Evolutionary conservation across 1,140 invertebrate genomes (phyloP).

Genomic region (Phymastichus coffea): DNA sequence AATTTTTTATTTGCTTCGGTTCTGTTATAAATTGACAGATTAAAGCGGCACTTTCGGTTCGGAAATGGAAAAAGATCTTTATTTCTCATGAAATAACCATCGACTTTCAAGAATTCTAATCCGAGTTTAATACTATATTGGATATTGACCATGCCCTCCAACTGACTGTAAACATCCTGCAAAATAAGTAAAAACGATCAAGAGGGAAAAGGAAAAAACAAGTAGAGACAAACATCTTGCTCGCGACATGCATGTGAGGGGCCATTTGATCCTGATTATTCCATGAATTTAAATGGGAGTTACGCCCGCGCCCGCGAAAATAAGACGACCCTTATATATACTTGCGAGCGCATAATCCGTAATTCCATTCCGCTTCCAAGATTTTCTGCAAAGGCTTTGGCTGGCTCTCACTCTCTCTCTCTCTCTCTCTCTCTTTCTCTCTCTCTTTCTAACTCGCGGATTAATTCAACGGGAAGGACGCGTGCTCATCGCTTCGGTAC

Average conservation of each 20-base stretch:
- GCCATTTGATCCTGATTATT: conserved; percentile 29
- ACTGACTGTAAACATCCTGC: no score
- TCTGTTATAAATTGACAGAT: no score
- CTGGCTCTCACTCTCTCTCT: not conserved
- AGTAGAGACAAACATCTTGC: no score
- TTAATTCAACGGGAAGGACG: conserved; percentile 14
- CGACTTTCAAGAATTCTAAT: no score
- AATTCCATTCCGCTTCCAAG: not conserved
- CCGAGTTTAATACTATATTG: no score
- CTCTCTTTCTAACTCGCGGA: not conserved
- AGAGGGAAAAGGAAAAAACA: not conserved
- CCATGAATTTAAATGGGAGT: conserved; percentile 36
- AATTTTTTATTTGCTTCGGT: no score
- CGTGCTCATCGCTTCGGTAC: not conserved
- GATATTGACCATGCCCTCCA: no score
- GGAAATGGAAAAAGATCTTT: no score
- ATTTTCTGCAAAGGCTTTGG: not conserved
- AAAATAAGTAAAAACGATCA: no score
- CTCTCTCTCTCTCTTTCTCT: not conserved
- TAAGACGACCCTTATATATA: not conserved
- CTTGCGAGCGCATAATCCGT: not conserved
- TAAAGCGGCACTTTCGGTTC: no score
- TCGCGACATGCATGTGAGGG: conserved; percentile 8
- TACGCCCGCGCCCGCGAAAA: no score
- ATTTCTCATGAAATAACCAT: no score